phyloP scores from a whole-genome alignment of 1,140 invertebrate species.

The Drosophila paulistorum region DNA sequence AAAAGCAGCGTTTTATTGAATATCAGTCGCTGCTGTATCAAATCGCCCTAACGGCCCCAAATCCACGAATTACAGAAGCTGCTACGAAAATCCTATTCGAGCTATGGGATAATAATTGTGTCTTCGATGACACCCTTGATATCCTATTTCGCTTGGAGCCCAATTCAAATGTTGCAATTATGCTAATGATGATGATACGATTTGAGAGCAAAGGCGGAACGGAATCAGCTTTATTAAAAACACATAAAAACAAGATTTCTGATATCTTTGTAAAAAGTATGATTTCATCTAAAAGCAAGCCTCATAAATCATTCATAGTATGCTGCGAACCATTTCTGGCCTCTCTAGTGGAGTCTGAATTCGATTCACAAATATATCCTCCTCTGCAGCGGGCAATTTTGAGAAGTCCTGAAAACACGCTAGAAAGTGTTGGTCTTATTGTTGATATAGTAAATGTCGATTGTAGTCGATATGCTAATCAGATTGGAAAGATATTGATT shows the following conservation, averaged over 20 bases:
- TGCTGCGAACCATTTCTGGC: constrained; percentile 87
- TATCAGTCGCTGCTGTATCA: constrained; percentile 70
- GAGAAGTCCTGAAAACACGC: constrained; percentile 95
- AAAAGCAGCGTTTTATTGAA: constrained; percentile 67
- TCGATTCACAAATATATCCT: constrained; percentile 90
- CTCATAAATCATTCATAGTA: constrained; percentile 87
- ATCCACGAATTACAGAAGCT: constrained; percentile 62
- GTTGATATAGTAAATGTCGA: constrained; percentile 89
- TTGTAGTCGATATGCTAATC: constrained; percentile 90
- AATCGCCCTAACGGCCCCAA: constrained; percentile 52
- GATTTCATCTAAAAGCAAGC: constrained; percentile 91
- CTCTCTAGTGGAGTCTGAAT: constrained; percentile 88
- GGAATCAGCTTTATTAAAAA: constrained; percentile 78
- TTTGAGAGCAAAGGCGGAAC: constrained; percentile 41
- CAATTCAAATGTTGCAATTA: constrained; percentile 51
- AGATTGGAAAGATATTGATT: constrained; percentile 92
- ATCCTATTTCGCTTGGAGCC: constrained; percentile 66
- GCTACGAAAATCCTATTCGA: constrained; percentile 70
- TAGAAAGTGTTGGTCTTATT: constrained; percentile 91
- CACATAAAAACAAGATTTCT: constrained; percentile 84
- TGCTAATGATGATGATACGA: constrained; percentile 60
- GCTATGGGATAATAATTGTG: constrained; percentile 64
- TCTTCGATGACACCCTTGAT: constrained; percentile 51
- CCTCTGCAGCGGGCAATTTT: constrained; percentile 95
- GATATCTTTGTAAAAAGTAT: constrained; percentile 92